These are phyloP conservation scores for Malaclemys terrapin DNA, from an alignment of 2,113 vertebrate species.

Conservation along the genomic window DNA sequence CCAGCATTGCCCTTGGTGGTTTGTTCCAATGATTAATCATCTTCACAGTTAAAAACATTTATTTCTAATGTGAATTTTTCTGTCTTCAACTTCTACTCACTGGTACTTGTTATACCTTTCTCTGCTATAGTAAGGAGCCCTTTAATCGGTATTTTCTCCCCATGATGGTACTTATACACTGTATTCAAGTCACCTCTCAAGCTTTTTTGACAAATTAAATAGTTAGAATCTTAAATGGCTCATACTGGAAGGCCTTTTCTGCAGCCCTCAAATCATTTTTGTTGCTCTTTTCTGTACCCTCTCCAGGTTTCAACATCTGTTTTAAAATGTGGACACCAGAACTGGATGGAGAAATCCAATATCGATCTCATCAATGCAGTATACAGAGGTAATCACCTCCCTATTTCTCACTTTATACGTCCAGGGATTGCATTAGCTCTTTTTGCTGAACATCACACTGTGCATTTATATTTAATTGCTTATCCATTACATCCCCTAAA, in stretches of 20 bases:
- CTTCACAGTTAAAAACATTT: neutral
- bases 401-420: neutral
- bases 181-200: neutral
- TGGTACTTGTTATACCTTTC: neutral
- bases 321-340: neutral
- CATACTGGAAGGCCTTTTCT: neutral
- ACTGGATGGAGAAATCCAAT: neutral
- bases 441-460: neutral
- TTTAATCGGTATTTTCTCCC: neutral
- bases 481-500: neutral
- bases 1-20: fast-evolving
- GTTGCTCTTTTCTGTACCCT: neutral
- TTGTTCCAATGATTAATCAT: neutral
- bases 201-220: neutral
- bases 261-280: neutral
- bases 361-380: neutral
- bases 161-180: neutral
- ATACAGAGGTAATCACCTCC: neutral
- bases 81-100: neutral
- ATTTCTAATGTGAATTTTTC: neutral
- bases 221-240: neutral
- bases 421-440: neutral
- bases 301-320: neutral
- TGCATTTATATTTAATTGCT: neutral
- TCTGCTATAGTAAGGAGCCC: neutral